These are phyloP conservation scores for Arvicanthis niloticus DNA, from an alignment of 2,113 vertebrate species.

Conservation along the genomic window DNA sequence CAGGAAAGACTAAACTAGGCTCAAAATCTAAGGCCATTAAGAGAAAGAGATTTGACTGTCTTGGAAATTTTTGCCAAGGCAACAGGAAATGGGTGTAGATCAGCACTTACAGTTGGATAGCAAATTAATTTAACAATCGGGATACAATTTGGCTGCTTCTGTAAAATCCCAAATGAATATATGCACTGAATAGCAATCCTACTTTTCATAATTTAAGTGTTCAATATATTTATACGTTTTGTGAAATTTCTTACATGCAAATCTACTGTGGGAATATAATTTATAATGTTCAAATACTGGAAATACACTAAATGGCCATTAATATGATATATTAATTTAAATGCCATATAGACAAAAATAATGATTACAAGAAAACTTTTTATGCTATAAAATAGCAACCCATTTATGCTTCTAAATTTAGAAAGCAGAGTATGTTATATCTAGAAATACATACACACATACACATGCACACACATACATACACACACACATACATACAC, in stretches of 20 bases:
- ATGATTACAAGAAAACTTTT: neutral
- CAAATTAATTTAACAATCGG: neutral
- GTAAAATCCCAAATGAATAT: conserved; percentile 27
- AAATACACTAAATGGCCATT: conserved; percentile 35
- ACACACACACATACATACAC: too few relatives aligned
- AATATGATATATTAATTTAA: neutral
- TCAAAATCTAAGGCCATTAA: conserved; percentile 40
- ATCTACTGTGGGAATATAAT: neutral
- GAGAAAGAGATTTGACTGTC: conserved; percentile 21
- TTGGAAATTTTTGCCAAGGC: neutral
- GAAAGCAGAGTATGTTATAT: neutral
- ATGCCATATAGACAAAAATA: neutral
- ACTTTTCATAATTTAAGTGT: conserved; percentile 21
- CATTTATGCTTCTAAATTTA: neutral
- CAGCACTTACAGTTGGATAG: neutral
- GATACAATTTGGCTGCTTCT: neutral
- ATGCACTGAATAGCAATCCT: neutral
- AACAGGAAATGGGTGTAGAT: neutral
- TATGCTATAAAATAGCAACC: conserved; percentile 32
- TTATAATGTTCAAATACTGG: conserved; percentile 37
- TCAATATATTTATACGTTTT: conserved; percentile 29
- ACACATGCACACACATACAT: too few relatives aligned
- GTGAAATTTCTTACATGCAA: neutral
- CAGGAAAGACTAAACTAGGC: neutral
- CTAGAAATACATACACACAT: too few relatives aligned